Conservation (phyloP, 2,888 invertebrate genomes). For the Agonum fuliginosum region DNA sequence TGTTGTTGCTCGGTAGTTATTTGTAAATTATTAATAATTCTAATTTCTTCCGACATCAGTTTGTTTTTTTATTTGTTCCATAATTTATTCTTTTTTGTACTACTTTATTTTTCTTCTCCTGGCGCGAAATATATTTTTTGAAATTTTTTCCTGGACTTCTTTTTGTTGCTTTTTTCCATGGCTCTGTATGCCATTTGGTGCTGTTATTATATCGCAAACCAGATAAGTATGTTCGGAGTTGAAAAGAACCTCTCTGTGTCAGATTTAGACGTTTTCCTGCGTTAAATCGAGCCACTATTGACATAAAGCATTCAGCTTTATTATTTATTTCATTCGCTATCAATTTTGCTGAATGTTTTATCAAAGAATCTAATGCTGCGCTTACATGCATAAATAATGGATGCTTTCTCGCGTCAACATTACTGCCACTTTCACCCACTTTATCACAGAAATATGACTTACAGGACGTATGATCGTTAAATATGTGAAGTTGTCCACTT, state of each 20-base stretch:
- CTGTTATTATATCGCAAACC: constrained; percentile 59
- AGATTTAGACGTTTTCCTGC: constrained; percentile 62
- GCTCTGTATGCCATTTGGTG: constrained; percentile 56
- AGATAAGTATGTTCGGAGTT: constrained; percentile 56
- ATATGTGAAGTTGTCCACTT: constrained; percentile 51
- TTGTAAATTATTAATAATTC: constrained; percentile 9
- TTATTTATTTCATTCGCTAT: constrained; percentile 62
- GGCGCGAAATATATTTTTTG: constrained; percentile 45
- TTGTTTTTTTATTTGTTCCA: neutral
- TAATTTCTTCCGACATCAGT: neutral
- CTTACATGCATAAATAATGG: neutral
- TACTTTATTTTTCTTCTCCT: neutral
- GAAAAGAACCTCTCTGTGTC: constrained; percentile 60
- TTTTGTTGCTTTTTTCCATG: constrained; percentile 55
- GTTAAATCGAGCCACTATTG: constrained; percentile 61
- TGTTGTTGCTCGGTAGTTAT: neutral
- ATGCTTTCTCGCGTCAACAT: neutral
- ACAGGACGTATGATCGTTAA: constrained; percentile 55
- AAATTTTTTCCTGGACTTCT: constrained; percentile 27
- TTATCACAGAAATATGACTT: constrained; percentile 43
- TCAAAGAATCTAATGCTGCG: neutral
- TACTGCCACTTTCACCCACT: neutral
- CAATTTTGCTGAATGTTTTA: constrained; percentile 29
- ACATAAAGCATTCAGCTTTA: constrained; percentile 60
- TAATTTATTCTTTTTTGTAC: neutral